Base-by-base conservation (phyloP, 2,797 vertebrate species). In the Megalops cyprinoides region DNA sequence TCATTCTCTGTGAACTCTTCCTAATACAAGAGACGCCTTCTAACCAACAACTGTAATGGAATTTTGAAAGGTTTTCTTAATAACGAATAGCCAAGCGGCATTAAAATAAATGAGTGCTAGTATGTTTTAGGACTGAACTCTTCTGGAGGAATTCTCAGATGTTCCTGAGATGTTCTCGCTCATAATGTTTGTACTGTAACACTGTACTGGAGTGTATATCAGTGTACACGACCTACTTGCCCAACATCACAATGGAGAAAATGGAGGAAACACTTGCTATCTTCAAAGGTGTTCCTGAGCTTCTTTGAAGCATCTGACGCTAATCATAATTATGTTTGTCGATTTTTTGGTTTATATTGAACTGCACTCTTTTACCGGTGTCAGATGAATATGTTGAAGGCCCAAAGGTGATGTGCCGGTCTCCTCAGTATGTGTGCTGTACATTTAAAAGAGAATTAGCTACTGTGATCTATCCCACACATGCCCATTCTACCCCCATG, bases 81-180 rank as follows among this genome's bases (percentile, higher is more conserved):
- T 37, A 83, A 79, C 82, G 83, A 79, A 83, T 48, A 77, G 56
- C 42, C 74, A 74, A 85, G 81, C 79, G 76, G 83, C 83, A 87
- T 85, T 77, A 84, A 60, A 90, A 85, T 84, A 85, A 67, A 42
- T 84, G 85, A 78, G 82, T 74, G 48, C 81, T 83, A 87, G 86
- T 87, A 87, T 80, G 79, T 87, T 88, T 89, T 86, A 84, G 39
- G 76, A 80, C 83, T 85, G 79, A 86, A 82, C 82, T 84, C 83
- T 85, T 69, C 62, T 81, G 78, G 89, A 86, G 89, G 74, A 85
- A 75, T 83, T 84, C 86, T 90, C 86, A 82, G 76, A 85, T 23
- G 53, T 51, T 83, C 84, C 86, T 90, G 87, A 82, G 76, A 85
- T 23, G 53, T 51, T 79, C 82, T 81, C 81, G 78, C 65, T 86